Conservation (phyloP, 2,888 invertebrate genomes). For the Corbicula japonica region DNA sequence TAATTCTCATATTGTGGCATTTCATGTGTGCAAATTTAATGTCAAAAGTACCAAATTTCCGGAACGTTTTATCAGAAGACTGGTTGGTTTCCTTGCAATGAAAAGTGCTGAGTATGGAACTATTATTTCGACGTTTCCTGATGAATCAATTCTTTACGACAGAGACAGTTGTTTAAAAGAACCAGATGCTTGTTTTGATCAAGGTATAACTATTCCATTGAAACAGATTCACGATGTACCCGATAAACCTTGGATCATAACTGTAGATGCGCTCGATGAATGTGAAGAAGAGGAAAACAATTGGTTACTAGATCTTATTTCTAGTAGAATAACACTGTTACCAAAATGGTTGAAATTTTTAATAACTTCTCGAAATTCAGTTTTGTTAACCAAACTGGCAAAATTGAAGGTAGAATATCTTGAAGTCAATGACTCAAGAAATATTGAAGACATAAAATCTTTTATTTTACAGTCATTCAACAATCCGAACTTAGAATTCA, state of each 20-base stretch:
- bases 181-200: constrained; percentile 30
- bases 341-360: constrained; percentile 25
- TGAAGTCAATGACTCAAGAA: constrained; percentile 11
- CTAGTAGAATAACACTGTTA: constrained; percentile 4
- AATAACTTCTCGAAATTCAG: constrained; percentile 17
- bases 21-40: constrained; percentile 34
- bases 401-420: constrained; percentile 10
- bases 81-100: constrained; percentile 18
- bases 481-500: too few relatives aligned
- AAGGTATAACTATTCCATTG: constrained; percentile 15
- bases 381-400: neutral
- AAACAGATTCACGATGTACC: constrained; percentile 1
- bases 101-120: constrained; percentile 25
- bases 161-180: constrained; percentile 16
- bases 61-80: constrained; percentile 21
- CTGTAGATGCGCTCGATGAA: constrained; percentile 30
- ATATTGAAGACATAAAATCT: too few relatives aligned
- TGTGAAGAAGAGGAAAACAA: constrained; percentile 7
- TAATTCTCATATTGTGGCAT: constrained; percentile 18
- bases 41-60: constrained; percentile 2
- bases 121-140: constrained; percentile 13
- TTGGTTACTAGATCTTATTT: constrained; percentile 8
- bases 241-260: constrained; percentile 21
- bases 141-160: constrained; percentile 9
- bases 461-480: too few relatives aligned